A percentile compares a stretch with the other conserved stretches of the same genome.
phyloP scores from a whole-genome alignment of 2,797 vertebrate genomes.

The Peromyscus nudipes region DNA sequence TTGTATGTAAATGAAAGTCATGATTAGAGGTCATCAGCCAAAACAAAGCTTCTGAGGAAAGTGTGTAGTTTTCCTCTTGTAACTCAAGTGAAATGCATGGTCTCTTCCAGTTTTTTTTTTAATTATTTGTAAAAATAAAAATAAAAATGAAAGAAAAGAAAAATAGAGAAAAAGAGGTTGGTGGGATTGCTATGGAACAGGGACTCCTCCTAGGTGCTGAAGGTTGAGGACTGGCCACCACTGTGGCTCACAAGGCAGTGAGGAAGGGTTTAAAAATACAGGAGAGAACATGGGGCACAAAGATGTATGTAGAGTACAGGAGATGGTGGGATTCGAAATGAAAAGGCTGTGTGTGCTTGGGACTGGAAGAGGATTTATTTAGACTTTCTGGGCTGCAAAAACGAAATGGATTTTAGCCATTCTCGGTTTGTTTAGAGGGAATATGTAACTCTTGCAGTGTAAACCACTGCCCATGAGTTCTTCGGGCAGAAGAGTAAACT shows the following conservation, averaged over 20 bases:
- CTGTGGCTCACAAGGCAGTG: accelerated
- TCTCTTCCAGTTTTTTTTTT: neutral
- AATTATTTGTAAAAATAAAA: neutral
- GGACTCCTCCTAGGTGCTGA: neutral
- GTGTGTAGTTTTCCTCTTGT: neutral
- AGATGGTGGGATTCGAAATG: neutral
- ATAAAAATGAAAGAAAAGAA: too few relatives aligned
- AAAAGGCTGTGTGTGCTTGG: neutral
- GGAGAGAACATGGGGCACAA: neutral
- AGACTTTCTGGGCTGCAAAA: constrained; percentile 5
- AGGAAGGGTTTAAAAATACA: neutral
- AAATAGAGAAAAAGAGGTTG: neutral
- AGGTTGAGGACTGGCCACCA: neutral
- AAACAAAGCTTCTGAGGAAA: constrained; percentile 12
- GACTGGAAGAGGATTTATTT: constrained; percentile 4
- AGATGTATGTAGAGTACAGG: neutral
- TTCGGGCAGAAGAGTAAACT: neutral
- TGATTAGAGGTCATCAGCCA: neutral
- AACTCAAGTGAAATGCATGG: neutral
- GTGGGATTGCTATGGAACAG: neutral
- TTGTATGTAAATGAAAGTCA: neutral
- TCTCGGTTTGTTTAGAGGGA: neutral
- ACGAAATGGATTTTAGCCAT: neutral
- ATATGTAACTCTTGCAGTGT: neutral
- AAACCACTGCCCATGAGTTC: neutral